Evolutionary conservation across 2,113 vertebrate genomes (phyloP), one percentile per base, ranked within the genome.

Genomic region (Silurus meridionalis): DNA sequence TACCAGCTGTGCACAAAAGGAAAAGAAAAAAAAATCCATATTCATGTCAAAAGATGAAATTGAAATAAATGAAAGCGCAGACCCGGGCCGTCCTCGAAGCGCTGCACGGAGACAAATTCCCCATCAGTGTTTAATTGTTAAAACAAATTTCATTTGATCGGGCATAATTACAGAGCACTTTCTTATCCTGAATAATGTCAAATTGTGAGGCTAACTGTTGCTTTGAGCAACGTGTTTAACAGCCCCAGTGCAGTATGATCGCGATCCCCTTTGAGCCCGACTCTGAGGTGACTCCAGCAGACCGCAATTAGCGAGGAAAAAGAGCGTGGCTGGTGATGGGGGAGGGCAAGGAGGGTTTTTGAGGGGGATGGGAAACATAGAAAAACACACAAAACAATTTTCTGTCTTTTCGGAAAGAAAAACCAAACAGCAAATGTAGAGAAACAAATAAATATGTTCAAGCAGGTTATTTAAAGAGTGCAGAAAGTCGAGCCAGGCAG

Each of bases 401-500:
- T 48, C 23, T 80, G 13, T 21, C 14, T 53, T 67, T 37, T 50
- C 55, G 48, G 57, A 53, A 6, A 85, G 14, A 66, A 66, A 77
- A 84, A 48, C 19, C 13, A 9, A 21, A 61, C 48, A 46, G 60
- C 52, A 21, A 69, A 52, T 64, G 6, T 28, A 53, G 17, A 55
- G 72, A 63, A 25, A 64, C n/a, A 28, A 21, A 63, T 10, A 63
- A 52, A 63, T 17, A 75, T 75, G 48, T 75, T 11, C 0, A 52
- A 78, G 74, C 52, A 78, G 23, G 52, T 25, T 9, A 3, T 46
- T 79, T 28, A 58, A 17, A 83, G 6, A 63, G 74, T 4, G 75
- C 82, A 87, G 81, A 92, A 91, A 92, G 89, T 90, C 85, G 90
- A 92, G 91, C 92, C 89, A 85, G 86, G 52, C 85, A 85, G 88